A percentile compares a stretch with the other conserved stretches of the same genome.
phyloP scores from a whole-genome alignment of 2,113 vertebrate species.

The Etheostoma cragini region DNA sequence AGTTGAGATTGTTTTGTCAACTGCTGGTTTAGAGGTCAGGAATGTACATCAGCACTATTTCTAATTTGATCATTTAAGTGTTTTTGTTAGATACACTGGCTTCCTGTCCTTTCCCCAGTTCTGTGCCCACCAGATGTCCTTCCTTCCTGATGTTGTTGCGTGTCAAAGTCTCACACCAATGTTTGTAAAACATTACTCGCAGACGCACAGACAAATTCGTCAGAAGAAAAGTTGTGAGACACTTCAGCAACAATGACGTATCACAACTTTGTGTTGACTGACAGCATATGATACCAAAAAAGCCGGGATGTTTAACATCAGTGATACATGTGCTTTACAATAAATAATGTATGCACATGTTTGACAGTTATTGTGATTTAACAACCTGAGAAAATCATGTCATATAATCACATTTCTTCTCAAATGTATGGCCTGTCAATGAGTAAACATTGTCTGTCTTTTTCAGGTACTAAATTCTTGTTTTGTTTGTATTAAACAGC shows the following conservation, averaged over 20 bases:
- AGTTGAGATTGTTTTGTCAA: too few species aligned
- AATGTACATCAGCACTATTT: not conserved
- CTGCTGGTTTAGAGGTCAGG: not conserved
- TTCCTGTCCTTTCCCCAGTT: not conserved
- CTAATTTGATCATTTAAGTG: not conserved
- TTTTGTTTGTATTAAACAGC: not conserved
- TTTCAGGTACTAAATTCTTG: not conserved
- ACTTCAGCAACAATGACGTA: not conserved
- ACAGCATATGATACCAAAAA: not conserved
- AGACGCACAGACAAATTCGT: not conserved
- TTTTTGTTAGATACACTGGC: not conserved
- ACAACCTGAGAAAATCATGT: not conserved
- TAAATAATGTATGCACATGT: not conserved
- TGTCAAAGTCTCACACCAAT: not conserved
- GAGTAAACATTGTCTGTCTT: not conserved
- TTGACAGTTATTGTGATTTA: not conserved
- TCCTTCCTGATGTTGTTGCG: not conserved
- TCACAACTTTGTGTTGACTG: not conserved
- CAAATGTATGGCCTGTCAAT: not conserved
- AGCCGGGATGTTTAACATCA: not conserved
- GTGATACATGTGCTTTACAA: not conserved
- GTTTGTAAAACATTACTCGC: not conserved
- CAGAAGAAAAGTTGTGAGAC: not conserved
- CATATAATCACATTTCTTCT: not conserved
- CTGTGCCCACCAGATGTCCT: not conserved